Base-by-base conservation (phyloP, 2,888 invertebrate species). In the Clanis bilineata region DNA sequence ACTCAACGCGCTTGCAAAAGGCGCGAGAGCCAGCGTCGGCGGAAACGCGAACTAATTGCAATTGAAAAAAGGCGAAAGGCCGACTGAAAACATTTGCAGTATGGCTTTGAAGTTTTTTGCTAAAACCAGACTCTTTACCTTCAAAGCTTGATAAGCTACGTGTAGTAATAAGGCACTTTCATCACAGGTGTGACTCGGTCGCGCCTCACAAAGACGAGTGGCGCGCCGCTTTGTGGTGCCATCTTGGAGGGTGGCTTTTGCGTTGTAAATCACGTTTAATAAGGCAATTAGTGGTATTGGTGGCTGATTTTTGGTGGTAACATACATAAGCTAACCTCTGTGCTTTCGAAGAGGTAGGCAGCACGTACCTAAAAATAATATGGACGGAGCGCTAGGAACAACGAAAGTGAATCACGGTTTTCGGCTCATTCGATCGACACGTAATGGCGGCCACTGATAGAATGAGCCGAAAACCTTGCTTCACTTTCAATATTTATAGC, bases 21-120 rank as follows among this genome's bases (percentile, higher is more conserved):
- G 87, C 86, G 83, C 80, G 83, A 86, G 77, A 79, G 84, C 82
- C 77, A 80, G 80, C 86, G 82, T 74, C 80, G 74, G 76, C 79
- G 77, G 82, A 82, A 86, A 84, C 86, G 86, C 86, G 85, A 86
- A 92, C 92, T 93, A 93, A 93, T 93, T 93, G 93, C 93, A 92
- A 93, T 93, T 93, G 86, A 92, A 91, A 91, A 93, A 93, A 93
- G 93, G 93, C 90, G 93, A 92, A 90, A 92, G 74, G 83, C 88
- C 87, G 84, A 80, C 88, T 87, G 86, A 88, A 89, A 91, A 90
- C 90, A 88, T 89, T 89, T 82, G 81, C 81, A 78, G 73, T 71
- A 76, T 71, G 73, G 79, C 88, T 91, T 92, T 92, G 91, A 90
- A 84, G 86, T 90, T 85, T 85, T 87, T 86, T 85, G 80, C 47